phyloP scores from a whole-genome alignment of 2,797 vertebrate species.

The Pseudotriccus pelzelni region DNA sequence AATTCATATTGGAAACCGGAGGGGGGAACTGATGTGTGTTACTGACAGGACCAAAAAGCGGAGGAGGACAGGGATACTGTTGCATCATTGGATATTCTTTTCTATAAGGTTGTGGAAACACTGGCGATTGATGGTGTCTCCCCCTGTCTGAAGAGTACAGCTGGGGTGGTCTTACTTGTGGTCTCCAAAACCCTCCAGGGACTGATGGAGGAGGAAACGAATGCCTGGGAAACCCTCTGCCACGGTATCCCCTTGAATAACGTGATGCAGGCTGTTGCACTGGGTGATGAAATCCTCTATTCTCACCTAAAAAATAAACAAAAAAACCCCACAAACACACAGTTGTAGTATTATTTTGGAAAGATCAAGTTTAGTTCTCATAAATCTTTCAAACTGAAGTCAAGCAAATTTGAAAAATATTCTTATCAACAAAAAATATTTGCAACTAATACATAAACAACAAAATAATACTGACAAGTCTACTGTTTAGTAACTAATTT shows the following conservation, averaged over 20 bases:
- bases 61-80: constrained; percentile 65
- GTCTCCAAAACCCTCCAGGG: constrained; percentile 6
- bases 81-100: constrained; percentile 43
- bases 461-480: background rate
- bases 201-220: background rate
- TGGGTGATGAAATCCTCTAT: constrained; percentile 37
- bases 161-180: background rate
- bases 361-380: background rate
- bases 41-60: constrained; percentile 38
- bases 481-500: background rate
- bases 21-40: constrained; percentile 28
- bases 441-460: background rate
- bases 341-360: background rate
- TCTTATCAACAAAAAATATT: background rate
- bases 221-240: constrained; percentile 50
- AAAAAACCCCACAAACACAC: rapidly evolving
- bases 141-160: constrained; percentile 21
- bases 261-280: background rate
- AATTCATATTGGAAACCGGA: constrained; percentile 42
- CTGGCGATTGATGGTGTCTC: background rate
- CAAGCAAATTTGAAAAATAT: background rate
- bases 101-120: constrained; percentile 31
- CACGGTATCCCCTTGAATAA: constrained; percentile 43
- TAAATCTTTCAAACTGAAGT: background rate
- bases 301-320: constrained; percentile 54